Base-by-base conservation (phyloP, 2,797 vertebrate species). In the Columba guinea region DNA sequence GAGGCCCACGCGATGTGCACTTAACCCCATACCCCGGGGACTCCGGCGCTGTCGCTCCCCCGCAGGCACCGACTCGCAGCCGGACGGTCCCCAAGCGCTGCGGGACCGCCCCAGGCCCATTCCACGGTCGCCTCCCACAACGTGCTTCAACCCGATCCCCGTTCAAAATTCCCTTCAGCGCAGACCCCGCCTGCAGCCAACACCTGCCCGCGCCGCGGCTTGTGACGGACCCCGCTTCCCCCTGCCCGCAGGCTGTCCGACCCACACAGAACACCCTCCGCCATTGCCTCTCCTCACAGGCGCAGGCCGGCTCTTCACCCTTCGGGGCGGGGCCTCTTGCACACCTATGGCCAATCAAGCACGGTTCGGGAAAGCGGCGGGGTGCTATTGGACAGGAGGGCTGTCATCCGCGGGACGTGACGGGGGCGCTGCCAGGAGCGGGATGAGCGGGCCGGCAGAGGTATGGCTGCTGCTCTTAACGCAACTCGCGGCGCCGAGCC, bases 371-470 rank as follows among this genome's bases (percentile, higher is more conserved):
- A 37, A 37, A 37, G 37, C 37, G 37, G 26, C 30, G 21, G 51
- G 48, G 39, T 59, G 41, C 1, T 27, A 10, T 11, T 8, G 64
- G 13, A 46, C 1, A 46, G 7, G 9, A 1, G 5, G 13, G 34
- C 14, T 75, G 93, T 32, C 83, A 34, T 0, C 76, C n/a, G 5
- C 0, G 9, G 16, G 74, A 48, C 55, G 60, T 69, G n/a, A 23
- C 24, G 13, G n/a, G 10, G 22, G 6, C 9, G 21, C 15, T 4
- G 26, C 2, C 2, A 3, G 10, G 46, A 27, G 53, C 41, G 70
- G 53, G 56, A 98, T 98, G 97, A 82, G 86, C 90, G 85, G 80
- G 34, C 78, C 2, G 37, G 89, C 23, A 4, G 97, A 98, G 97
- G 98, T 98, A 96, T 13, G 95, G 93, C 21, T 0, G 93, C 27